Evolutionary conservation across 1,140 invertebrate species (phyloP).

Genomic region (Bathynomus jamesi): DNA sequence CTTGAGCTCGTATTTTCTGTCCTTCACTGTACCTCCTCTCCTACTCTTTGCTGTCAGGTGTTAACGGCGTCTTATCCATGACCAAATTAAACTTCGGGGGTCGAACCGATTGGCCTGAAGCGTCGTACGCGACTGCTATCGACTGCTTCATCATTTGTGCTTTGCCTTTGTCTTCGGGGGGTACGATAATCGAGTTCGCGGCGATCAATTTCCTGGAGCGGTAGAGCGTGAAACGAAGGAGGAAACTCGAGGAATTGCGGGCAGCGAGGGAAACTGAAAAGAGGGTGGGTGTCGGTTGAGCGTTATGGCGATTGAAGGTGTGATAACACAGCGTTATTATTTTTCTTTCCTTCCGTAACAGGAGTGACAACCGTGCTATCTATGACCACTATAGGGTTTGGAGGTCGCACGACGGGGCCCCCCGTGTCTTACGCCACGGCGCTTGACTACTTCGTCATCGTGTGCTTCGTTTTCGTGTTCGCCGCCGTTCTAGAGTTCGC

Average conservation of each 20-base stretch:
- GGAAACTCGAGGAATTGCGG: slow-evolving; percentile 40
- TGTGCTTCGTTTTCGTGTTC: slow-evolving; percentile 55
- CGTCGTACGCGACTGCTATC: slow-evolving; percentile 52
- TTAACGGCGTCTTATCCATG: slow-evolving; percentile 53
- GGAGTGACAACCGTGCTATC: slow-evolving; percentile 56
- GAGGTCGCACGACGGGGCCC: slow-evolving; percentile 52
- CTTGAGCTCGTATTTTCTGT: too few relatives aligned
- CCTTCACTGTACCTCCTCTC: not conserved
- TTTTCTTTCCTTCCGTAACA: slow-evolving; percentile 33
- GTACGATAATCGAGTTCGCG: slow-evolving; percentile 54
- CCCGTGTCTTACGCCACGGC: slow-evolving; percentile 54
- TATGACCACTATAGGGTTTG: slow-evolving; percentile 54
- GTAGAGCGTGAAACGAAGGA: slow-evolving; percentile 46
- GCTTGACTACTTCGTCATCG: slow-evolving; percentile 54
- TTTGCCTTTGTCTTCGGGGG: slow-evolving; percentile 53
- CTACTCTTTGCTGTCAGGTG: slow-evolving; percentile 42
- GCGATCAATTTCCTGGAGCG: slow-evolving; percentile 49
- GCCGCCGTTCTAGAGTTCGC: slow-evolving; percentile 55
- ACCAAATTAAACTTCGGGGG: slow-evolving; percentile 53
- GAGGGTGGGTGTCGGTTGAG: not conserved
- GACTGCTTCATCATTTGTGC: slow-evolving; percentile 55
- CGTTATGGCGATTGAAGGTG: not conserved
- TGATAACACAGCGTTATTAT: not conserved
- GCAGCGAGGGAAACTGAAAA: slow-evolving; percentile 37
- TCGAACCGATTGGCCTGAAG: slow-evolving; percentile 48